Evolutionary conservation across 2,888 invertebrate genomes (phyloP).

Genomic region (Thymelicus sylvestris): DNA sequence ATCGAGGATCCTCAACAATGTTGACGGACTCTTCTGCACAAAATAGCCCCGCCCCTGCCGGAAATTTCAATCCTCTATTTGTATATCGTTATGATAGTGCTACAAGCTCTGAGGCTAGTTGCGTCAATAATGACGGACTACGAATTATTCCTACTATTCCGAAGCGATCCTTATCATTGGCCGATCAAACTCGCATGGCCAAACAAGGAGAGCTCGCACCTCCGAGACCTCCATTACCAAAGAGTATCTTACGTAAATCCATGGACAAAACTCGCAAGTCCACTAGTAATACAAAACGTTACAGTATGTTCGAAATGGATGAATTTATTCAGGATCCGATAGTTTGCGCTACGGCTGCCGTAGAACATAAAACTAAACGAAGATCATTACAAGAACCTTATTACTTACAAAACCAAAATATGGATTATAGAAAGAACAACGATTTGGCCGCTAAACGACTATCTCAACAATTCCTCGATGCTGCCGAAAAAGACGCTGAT

Average conservation of each 20-base stretch:
- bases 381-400: conserved; percentile 91
- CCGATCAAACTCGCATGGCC: conserved; percentile 76
- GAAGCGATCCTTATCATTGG: conserved; percentile 88
- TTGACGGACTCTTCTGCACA: conserved; percentile 90
- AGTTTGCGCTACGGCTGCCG: conserved; percentile 74
- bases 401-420: conserved; percentile 82
- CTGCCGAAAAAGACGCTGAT: conserved; percentile 82
- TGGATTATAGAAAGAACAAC: conserved; percentile 80
- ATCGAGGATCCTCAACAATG: conserved; percentile 93
- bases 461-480: conserved; percentile 81
- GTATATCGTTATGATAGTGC: conserved; percentile 93
- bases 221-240: conserved; percentile 89
- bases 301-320: conserved; percentile 92
- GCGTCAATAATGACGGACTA: conserved; percentile 83
- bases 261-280: conserved; percentile 82
- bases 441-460: conserved; percentile 80
- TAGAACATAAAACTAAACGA: conserved; percentile 85
- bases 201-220: conserved; percentile 85
- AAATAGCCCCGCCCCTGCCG: conserved; percentile 86
- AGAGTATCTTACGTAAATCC: conserved; percentile 89
- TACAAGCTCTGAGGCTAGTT: conserved; percentile 89
- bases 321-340: conserved; percentile 81
- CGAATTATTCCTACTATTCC: conserved; percentile 84
- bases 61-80: conserved; percentile 89
- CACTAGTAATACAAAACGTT: conserved; percentile 86